Conservation (phyloP, 2,113 vertebrate genomes). For the Ginglymostoma cirratum region DNA sequence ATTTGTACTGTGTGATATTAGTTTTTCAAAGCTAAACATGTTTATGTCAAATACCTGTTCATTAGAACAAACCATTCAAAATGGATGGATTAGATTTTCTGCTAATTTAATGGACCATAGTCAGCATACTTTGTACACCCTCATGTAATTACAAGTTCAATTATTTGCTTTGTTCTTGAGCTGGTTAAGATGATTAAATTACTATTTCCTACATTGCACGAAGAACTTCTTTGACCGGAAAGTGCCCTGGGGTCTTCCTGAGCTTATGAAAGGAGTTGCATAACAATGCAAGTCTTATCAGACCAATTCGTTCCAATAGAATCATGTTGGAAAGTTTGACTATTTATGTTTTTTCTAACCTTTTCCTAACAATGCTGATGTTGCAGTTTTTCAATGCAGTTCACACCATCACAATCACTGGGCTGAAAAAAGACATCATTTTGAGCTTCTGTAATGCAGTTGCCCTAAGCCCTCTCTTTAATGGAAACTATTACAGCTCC, state of each 20-base stretch:
- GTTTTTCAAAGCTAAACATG: background rate
- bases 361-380: background rate
- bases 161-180: background rate
- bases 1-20: background rate
- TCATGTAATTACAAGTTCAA: background rate
- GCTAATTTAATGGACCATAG: background rate
- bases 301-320: background rate
- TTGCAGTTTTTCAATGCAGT: background rate
- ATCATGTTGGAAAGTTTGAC: background rate
- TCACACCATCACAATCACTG: background rate
- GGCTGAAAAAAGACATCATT: background rate
- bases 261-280: background rate
- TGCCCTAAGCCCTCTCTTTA: background rate
- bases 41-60: background rate
- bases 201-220: background rate
- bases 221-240: background rate
- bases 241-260: background rate
- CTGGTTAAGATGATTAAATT: background rate
- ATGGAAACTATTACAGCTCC: background rate
- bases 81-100: background rate
- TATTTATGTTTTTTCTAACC: background rate
- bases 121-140: background rate
- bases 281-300: background rate
- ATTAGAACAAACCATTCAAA: background rate
- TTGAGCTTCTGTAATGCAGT: background rate